A percentile compares a stretch with the other conserved stretches of the same genome.
phyloP scores from a whole-genome alignment of 2,888 invertebrate species.

The Xanthorhoe designata region DNA sequence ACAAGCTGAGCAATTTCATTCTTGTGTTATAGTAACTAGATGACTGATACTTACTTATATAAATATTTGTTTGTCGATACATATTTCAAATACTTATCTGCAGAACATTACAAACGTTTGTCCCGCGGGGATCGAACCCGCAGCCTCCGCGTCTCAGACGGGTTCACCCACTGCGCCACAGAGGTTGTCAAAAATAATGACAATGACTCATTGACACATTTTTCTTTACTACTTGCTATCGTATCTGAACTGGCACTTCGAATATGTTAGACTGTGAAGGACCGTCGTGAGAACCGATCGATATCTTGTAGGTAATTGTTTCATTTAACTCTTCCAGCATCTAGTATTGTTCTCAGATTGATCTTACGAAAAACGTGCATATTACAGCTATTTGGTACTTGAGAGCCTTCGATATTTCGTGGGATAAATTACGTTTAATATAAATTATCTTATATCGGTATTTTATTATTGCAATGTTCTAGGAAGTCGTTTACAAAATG shows the following conservation, averaged over 20 bases:
- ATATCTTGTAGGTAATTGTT: slow-evolving; percentile 47
- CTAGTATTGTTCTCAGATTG: slow-evolving; percentile 39
- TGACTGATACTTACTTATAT: too few relatives aligned
- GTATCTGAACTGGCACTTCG: neutral
- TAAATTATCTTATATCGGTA: neutral
- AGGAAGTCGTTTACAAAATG: neutral
- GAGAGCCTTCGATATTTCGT: slow-evolving; percentile 33
- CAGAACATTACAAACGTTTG: too few relatives aligned
- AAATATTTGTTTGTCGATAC: too few relatives aligned
- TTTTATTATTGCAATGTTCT: slow-evolving; percentile 2
- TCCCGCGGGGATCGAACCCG: too few relatives aligned
- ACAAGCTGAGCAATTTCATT: too few relatives aligned
- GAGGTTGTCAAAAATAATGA: neutral
- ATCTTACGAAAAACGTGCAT: slow-evolving; percentile 32
- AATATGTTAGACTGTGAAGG: slow-evolving; percentile 5
- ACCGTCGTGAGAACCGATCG: slow-evolving; percentile 40
- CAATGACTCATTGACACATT: neutral
- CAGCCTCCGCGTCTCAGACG: too few relatives aligned
- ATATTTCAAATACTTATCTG: too few relatives aligned
- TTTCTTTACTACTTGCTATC: too few relatives aligned
- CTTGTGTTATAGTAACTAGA: too few relatives aligned
- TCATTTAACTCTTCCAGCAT: slow-evolving; percentile 29
- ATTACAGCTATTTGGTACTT: slow-evolving; percentile 12
- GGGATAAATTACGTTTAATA: slow-evolving; percentile 20
- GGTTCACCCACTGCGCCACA: too few relatives aligned